Evolutionary conservation across 2,888 invertebrate genomes (phyloP), one percentile per base, ranked within the genome.

Genomic region (Hydriomena furcata): DNA sequence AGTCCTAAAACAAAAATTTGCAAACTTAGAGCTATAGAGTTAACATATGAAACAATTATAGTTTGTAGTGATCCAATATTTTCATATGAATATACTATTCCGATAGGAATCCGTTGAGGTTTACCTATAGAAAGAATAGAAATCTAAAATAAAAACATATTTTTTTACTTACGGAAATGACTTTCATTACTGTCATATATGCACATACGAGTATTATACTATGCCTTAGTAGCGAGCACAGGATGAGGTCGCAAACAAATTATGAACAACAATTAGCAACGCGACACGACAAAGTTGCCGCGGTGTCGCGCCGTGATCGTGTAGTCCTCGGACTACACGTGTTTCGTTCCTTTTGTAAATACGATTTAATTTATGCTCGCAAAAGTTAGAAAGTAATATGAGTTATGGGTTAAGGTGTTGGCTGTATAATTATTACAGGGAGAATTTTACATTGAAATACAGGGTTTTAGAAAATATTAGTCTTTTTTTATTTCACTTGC

Each of bases 201-300:
- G 17, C 25, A 17, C 20, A 21, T 17, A n/a, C n/a, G n/a, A n/a
- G n/a, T n/a, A n/a, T n/a, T n/a, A n/a, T 49, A 42, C 52, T 52
- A 31, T 40, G 43, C 7, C 30, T 11, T 7, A 12, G 24, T 7
- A 7, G 55, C 46, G 48, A 43, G 51, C 25, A 30, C 25, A 37
- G 49, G 49, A 25, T 25, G 55, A 67, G 73, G 66, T 63, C 66
- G 65, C 59, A 60, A 82, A 84, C 84, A 79, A 82, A 79, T 82
- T 82, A 77, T 65, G 69, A 84, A 85, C 84, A 84, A 82, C 84
- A 84, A 84, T 84, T 84, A 84, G 77, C 66, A 74, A 37, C 53
- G 63, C 59, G 66, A 58, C 65, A 66, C 62, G 68, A 65, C 63
- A 65, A 68, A 72, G 69, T 71, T 71, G 71, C 61, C 61, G 69